These are phyloP conservation scores for Neodon shergylaensis DNA, from an alignment of 2,113 vertebrate genomes.

Conservation along the genomic window DNA sequence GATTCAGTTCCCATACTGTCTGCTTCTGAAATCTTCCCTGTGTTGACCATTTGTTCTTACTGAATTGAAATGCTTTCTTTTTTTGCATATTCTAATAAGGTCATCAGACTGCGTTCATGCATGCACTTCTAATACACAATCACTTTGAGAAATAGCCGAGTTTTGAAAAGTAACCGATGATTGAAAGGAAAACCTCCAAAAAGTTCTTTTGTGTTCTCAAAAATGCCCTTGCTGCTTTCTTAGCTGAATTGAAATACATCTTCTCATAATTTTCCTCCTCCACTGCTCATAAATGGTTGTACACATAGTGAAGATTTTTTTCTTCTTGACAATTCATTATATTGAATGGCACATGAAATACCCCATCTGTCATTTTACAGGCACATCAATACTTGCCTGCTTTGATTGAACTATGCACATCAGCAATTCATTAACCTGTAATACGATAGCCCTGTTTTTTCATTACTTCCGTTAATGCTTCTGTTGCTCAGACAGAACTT, in stretches of 20 bases:
- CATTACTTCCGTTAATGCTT: constrained; percentile 40
- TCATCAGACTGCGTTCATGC: neutral
- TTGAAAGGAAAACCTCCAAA: neutral
- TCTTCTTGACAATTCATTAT: constrained; percentile 57
- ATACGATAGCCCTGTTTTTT: neutral
- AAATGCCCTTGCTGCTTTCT: constrained; percentile 15
- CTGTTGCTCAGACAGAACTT: constrained; percentile 47
- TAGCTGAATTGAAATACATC: constrained; percentile 24
- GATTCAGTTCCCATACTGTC: neutral
- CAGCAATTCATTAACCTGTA: constrained; percentile 69
- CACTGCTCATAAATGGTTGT: constrained; percentile 60
- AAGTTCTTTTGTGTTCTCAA: neutral
- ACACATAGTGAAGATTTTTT: constrained; percentile 36
- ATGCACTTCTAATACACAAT: neutral
- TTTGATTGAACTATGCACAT: constrained; percentile 60
- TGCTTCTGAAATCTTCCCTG: neutral
- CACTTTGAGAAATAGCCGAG: constrained; percentile 23
- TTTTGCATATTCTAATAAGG: neutral
- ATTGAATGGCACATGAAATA: constrained; percentile 64
- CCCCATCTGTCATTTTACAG: constrained; percentile 60
- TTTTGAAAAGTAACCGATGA: constrained; percentile 41
- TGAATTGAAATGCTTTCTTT: neutral
- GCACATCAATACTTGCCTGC: constrained; percentile 48
- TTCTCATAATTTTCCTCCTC: constrained; percentile 50
- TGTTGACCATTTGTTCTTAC: neutral